Evolutionary conservation across 1,140 invertebrate genomes (phyloP), one percentile per base, ranked within the genome.

Genomic region (Brachionus sp.): DNA sequence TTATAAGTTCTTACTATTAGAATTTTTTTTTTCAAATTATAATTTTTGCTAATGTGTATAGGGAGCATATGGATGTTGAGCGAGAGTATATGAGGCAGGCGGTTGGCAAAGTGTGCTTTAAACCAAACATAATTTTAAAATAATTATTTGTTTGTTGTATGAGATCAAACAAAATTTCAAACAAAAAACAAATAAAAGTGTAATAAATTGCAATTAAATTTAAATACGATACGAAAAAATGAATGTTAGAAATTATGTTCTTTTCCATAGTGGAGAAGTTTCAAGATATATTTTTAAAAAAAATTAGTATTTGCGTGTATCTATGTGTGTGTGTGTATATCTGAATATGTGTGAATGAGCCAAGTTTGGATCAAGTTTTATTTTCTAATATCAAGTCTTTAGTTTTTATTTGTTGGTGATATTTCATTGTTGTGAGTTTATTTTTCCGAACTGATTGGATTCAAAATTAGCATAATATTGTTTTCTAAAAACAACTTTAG

Each of bases 141-240:
- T 70, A 70, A 70, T 70, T 70, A 70, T 70, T 70, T 70, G 35
- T 35, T 70, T 70, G 16, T 19, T 19, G 50, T 37, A 70, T 37
- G 19, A 70, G 66, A 70, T 70, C 66, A 70, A 70, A 70, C 66
- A 70, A 70, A 37, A 37, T 70, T 70, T 70, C 37, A 19, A 70
- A 70, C 16, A 19, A 39, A 70, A 70, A 70, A 70, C 66, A 70
- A 70, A 70, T 70, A 70, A 70, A 70, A 70, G 66, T 70, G 66
- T 70, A 70, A 70, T 70, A 70, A 70, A 70, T 70, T 70, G 66
- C 66, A 70, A 70, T 70, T 70, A 70, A 70, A 70, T 70, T 37
- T 35, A 70, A 70, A 70, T 37, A 35, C 62, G 33, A 66, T 37
- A 66, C 9, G 33, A 66, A 66, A 64, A 70, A 70, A 39, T 70